Percentiles rank a stretch among this genome's conserved stretches.
Evolutionary conservation across 2,113 vertebrate genomes (phyloP).

Genomic region (Sturnus vulgaris): DNA sequence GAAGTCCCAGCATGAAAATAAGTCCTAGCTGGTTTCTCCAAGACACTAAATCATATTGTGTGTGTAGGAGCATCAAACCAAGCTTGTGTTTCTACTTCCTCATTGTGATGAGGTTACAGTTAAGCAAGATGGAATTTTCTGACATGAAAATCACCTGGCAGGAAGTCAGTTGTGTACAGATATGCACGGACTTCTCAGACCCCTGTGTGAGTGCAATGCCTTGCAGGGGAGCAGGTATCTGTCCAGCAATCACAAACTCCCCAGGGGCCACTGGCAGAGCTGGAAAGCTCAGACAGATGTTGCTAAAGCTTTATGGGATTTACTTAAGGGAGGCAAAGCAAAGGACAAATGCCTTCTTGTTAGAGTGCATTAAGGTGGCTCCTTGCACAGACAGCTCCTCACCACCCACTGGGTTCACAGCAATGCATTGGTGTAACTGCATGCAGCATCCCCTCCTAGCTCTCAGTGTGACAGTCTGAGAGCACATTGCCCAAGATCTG

Average conservation of each 20-base stretch:
- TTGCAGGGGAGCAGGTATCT: background rate
- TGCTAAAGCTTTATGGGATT: background rate
- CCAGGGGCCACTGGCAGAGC: background rate
- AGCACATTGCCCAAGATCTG: background rate
- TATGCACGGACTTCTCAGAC: background rate
- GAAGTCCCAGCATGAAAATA: background rate
- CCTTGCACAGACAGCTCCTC: background rate
- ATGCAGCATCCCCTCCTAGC: fast-evolving
- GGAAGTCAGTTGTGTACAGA: background rate
- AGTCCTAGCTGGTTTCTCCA: background rate
- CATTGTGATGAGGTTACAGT: background rate
- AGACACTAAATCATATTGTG: background rate
- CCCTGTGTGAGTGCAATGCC: background rate
- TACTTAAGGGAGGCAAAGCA: background rate
- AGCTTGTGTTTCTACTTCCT: slow-evolving; percentile 18
- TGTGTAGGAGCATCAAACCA: background rate
- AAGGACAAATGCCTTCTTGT: background rate
- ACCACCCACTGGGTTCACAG: background rate
- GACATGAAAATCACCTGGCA: slow-evolving; percentile 23
- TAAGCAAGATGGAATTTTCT: background rate
- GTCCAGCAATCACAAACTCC: background rate
- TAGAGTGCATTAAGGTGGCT: background rate
- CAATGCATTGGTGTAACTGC: fast-evolving
- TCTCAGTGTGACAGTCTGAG: background rate
- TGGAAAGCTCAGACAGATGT: background rate